A percentile compares a stretch with the other conserved stretches of the same genome.
phyloP scores from a whole-genome alignment of 2,113 vertebrate species.

The Peromyscus polionotus region DNA sequence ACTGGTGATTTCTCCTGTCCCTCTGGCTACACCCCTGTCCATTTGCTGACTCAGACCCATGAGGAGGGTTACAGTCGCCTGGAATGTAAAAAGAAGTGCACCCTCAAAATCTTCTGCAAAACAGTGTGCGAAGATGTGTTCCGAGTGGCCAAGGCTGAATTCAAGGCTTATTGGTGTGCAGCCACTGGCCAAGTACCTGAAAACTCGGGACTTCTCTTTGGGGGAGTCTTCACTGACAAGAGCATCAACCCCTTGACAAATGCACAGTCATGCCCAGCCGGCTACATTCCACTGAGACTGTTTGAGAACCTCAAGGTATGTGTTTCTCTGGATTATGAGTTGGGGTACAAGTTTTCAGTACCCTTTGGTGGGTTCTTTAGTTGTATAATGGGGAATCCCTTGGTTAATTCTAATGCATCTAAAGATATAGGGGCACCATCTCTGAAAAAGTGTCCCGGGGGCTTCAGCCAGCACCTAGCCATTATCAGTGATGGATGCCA shows the following conservation, averaged over 20 bases:
- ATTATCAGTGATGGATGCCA: conserved; percentile 94
- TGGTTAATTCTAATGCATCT: conserved; percentile 72
- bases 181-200: conserved; percentile 8
- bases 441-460: conserved; percentile 88
- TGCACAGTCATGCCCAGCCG: conserved; percentile 89
- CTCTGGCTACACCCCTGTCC: conserved; percentile 81
- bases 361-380: conserved; percentile 96
- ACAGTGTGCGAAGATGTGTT: conserved; percentile 87
- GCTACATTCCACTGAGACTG: conserved; percentile 86
- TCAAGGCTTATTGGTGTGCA: conserved; percentile 92
- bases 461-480: conserved; percentile 94
- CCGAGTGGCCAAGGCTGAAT: conserved; percentile 86
- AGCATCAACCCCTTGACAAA: conserved; percentile 90
- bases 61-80: conserved; percentile 90
- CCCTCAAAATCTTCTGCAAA: conserved; percentile 85
- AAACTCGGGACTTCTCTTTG: conserved; percentile 91
- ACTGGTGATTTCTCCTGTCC: conserved; percentile 91
- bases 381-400: conserved; percentile 91
- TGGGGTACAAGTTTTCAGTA: conserved; percentile 84
- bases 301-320: conserved; percentile 91
- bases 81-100: conserved; percentile 85
- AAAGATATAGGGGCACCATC: conserved; percentile 53
- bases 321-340: conserved; percentile 91
- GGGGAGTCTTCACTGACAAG: conserved; percentile 90
- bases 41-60: conserved; percentile 88